Evolutionary conservation across 2,797 vertebrate genomes (phyloP).

Genomic region (Bradypodion pumilum): DNA sequence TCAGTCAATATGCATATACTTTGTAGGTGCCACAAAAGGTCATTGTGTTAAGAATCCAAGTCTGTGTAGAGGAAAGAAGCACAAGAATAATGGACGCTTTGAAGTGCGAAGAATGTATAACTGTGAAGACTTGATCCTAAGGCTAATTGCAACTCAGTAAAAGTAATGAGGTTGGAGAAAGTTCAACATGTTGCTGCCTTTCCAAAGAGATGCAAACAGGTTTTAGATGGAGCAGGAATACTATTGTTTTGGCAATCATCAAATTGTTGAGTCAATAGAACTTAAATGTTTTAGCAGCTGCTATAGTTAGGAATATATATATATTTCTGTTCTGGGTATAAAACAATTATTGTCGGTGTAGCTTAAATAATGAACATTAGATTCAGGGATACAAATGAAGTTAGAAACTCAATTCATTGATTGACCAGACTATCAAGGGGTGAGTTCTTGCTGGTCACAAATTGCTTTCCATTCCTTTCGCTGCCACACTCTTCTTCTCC

Average conservation of each 20-base stretch:
- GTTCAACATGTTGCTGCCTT: neutral
- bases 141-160: neutral
- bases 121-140: neutral
- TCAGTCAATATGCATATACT: neutral
- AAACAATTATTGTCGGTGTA: neutral
- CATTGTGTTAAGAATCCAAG: neutral
- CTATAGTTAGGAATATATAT: neutral
- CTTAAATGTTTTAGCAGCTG: neutral
- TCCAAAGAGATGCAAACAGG: conserved; percentile 1
- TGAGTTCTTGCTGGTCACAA: too few relatives aligned
- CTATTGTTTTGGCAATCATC: neutral
- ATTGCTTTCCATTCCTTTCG: too few relatives aligned
- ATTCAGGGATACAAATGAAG: neutral
- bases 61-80: neutral
- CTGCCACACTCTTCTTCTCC: too few relatives aligned
- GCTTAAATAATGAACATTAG: neutral
- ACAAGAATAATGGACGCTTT: neutral
- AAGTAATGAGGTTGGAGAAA: conserved; percentile 5
- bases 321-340: neutral
- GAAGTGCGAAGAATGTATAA: neutral
- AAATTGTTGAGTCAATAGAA: neutral
- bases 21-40: neutral
- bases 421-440: too few relatives aligned
- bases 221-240: neutral
- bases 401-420: too few relatives aligned